Percentiles rank a stretch among this genome's conserved stretches.
These are phyloP conservation scores for Engystomops pustulosus DNA, from an alignment of 2,113 vertebrate species.

Conservation along the genomic window DNA sequence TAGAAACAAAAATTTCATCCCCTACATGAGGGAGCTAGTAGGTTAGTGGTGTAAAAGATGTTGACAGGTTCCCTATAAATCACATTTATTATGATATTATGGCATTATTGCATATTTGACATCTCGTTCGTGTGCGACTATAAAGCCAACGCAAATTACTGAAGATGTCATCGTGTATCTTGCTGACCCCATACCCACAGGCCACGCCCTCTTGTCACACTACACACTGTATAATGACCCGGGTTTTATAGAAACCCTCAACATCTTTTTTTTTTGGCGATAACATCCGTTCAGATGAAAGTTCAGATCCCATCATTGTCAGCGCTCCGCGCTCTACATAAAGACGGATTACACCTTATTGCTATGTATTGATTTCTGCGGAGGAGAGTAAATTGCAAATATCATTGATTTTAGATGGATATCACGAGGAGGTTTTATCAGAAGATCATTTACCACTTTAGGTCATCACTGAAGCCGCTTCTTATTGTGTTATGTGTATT, in stretches of 20 bases:
- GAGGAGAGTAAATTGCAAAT: slow-evolving; percentile 18
- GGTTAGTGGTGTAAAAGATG: too few species aligned
- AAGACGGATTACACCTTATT: neutral
- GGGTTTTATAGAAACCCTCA: neutral
- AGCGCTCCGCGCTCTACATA: neutral
- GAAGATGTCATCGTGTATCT: too few species aligned
- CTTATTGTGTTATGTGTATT: slow-evolving; percentile 14
- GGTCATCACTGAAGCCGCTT: neutral
- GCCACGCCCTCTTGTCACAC: neutral
- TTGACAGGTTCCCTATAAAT: too few species aligned
- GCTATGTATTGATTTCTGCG: slow-evolving; percentile 17
- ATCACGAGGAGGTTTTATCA: neutral
- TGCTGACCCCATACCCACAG: neutral
- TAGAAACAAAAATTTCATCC: too few species aligned
- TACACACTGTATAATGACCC: neutral
- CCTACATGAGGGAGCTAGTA: too few species aligned
- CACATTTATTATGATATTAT: too few species aligned
- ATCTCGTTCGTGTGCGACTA: too few species aligned
- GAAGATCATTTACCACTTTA: slow-evolving; percentile 6
- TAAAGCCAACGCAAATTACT: neutral
- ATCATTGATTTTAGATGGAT: slow-evolving; percentile 19
- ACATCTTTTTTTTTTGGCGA: neutral
- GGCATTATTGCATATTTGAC: too few species aligned
- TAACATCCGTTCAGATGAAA: neutral
- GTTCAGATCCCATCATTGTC: neutral